Percentiles rank a stretch among this genome's conserved stretches.
These are phyloP conservation scores for Cyclophora albipunctata DNA, from an alignment of 2,888 invertebrate genomes.

Conservation along the genomic window DNA sequence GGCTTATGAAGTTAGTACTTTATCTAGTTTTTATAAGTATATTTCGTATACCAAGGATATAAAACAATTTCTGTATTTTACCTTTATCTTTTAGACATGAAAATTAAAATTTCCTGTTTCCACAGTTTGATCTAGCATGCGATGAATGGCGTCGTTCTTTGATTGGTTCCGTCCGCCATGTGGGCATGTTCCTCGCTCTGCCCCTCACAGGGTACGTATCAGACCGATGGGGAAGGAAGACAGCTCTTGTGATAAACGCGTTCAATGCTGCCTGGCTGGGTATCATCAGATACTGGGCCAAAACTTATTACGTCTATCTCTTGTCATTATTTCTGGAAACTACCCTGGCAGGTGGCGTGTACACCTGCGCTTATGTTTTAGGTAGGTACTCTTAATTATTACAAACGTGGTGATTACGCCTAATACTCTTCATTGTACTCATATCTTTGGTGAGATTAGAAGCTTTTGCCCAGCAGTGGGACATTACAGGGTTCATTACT, in stretches of 20 bases:
- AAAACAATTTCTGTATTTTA: too few species aligned
- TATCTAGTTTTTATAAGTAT: too few species aligned
- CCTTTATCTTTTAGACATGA: too few species aligned
- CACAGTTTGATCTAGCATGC: slow-evolving; percentile 77
- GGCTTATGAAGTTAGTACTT: slow-evolving; percentile 30
- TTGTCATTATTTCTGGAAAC: slow-evolving; percentile 80
- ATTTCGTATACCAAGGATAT: too few species aligned
- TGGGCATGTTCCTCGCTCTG: slow-evolving; percentile 80
- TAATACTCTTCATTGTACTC: too few species aligned
- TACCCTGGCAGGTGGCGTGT: slow-evolving; percentile 78
- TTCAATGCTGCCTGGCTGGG: slow-evolving; percentile 79
- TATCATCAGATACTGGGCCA: slow-evolving; percentile 55
- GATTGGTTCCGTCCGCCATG: slow-evolving; percentile 81
- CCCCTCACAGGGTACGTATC: slow-evolving; percentile 81
- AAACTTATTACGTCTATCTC: slow-evolving; percentile 79
- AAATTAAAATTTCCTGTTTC: background rate
- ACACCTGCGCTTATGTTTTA: slow-evolving; percentile 80
- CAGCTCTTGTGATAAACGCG: slow-evolving; percentile 73
- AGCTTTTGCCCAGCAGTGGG: too few species aligned
- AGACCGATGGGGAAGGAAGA: slow-evolving; percentile 81
- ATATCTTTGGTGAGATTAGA: too few species aligned
- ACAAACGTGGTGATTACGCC: too few species aligned
- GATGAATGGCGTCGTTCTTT: slow-evolving; percentile 81
- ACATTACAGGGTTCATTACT: too few species aligned
- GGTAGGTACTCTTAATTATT: slow-evolving; percentile 51